A percentile compares a stretch with the other conserved stretches of the same genome.
phyloP scores from a whole-genome alignment of 37 sponge, comb jelly and placozoan genomes.

The Ephydatia muelleri region DNA sequence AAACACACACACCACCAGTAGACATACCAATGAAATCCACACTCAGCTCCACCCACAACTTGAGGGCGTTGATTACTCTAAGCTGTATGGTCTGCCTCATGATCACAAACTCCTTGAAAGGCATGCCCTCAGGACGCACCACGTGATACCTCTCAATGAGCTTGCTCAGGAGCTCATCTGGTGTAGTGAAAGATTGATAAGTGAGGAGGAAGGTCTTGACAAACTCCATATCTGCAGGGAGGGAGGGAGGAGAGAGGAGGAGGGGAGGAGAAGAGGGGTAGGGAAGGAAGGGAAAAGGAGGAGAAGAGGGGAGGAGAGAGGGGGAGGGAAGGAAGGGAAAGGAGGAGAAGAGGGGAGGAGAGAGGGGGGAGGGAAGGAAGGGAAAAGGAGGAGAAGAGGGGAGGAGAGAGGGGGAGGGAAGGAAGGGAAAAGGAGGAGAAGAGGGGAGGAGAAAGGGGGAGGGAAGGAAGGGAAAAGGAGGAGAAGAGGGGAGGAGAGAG shows the following conservation, averaged over 20 bases:
- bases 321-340: too few relatives aligned
- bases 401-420: too few relatives aligned
- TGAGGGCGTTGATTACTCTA: conserved; percentile 91
- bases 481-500: too few relatives aligned
- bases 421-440: too few relatives aligned
- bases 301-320: neutral
- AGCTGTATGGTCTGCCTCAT: conserved; percentile 88
- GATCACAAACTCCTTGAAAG: conserved; percentile 62
- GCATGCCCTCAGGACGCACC: conserved; percentile 68
- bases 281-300: neutral
- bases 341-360: neutral
- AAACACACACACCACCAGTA: neutral
- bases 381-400: too few relatives aligned
- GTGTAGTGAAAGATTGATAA: conserved; percentile 91
- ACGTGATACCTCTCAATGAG: conserved; percentile 93
- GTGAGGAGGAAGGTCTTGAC: conserved; percentile 92
- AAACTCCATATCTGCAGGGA: conserved; percentile 79
- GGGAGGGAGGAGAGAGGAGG: neutral
- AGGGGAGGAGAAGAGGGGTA: neutral
- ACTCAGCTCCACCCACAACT: conserved; percentile 88
- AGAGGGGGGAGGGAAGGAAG: too few relatives aligned
- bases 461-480: too few relatives aligned
- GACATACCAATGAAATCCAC: conserved; percentile 80
- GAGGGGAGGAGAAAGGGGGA: too few relatives aligned
- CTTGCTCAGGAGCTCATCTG: conserved; percentile 81